Percentiles rank a stretch among this genome's conserved stretches.
Conservation (phyloP, 2,888 invertebrate species). For the Sphinx pinastri region DNA sequence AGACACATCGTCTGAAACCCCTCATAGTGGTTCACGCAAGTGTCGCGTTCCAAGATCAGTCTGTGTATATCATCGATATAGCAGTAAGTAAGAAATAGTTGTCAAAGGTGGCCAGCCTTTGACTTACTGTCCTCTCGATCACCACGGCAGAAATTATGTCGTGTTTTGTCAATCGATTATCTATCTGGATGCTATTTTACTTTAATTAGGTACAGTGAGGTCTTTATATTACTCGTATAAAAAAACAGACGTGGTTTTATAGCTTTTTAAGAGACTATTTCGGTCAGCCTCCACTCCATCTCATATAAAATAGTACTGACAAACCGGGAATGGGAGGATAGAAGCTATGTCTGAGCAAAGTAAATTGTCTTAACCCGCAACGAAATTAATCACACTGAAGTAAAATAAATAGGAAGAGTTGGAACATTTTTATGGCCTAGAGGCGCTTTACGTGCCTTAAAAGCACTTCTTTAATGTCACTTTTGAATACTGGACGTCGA, state of each 20-base stretch:
- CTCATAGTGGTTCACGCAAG: no score
- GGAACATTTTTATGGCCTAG: conserved; percentile 2
- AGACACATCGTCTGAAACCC: no score
- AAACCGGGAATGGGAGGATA: neutral
- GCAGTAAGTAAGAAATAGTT: no score
- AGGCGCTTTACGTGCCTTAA: neutral
- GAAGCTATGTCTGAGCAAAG: neutral
- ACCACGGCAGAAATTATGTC: no score
- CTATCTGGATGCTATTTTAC: no score
- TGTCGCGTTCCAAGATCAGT: no score
- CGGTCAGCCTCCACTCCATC: neutral
- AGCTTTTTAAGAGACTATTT: neutral
- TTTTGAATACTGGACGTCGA: no score
- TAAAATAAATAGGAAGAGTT: neutral
- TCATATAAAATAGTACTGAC: neutral
- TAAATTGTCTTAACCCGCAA: neutral
- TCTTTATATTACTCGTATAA: neutral
- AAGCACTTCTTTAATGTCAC: neutral
- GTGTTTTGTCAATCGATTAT: no score
- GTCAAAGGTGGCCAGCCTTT: no score
- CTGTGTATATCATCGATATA: no score
- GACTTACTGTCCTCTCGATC: no score
- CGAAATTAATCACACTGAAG: neutral
- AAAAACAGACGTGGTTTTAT: neutral
- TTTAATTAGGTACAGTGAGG: no score